Evolutionary conservation across 2,888 invertebrate genomes (phyloP).

Genomic region (Cantharis rufa): DNA sequence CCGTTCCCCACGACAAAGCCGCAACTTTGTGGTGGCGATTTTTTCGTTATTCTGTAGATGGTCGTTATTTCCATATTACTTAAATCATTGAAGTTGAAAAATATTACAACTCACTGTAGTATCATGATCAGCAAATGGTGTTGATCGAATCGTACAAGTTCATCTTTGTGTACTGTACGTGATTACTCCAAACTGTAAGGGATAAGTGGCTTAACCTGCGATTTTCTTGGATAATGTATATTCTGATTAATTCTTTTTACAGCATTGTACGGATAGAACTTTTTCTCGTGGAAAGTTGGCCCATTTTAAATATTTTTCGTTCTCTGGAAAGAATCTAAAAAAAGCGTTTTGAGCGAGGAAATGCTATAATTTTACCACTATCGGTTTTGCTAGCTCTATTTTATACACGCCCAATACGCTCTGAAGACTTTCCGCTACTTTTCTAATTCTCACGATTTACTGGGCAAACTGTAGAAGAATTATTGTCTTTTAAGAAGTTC

Average conservation of each 20-base stretch:
- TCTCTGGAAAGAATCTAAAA: not conserved
- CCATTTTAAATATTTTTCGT: not conserved
- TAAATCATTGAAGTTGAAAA: not conserved
- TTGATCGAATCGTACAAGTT: not conserved
- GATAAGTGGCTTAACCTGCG: constrained; percentile 14
- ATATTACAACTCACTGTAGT: not conserved
- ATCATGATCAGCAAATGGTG: not conserved
- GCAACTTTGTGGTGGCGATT: not conserved
- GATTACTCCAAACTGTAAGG: constrained; percentile 19
- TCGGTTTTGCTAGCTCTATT: not conserved
- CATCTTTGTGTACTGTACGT: constrained; percentile 22
- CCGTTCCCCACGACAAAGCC: not conserved
- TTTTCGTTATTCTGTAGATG: no score
- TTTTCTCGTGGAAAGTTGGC: not conserved
- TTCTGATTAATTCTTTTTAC: not conserved
- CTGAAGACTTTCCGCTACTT: not conserved
- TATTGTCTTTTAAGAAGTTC: not conserved
- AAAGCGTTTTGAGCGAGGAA: not conserved
- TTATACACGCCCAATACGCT: not conserved
- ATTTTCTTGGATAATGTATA: constrained; percentile 8
- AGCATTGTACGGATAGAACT: not conserved
- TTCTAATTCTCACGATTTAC: not conserved
- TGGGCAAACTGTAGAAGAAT: not conserved
- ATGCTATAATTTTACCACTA: not conserved
- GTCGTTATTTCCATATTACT: no score